phyloP scores from a whole-genome alignment of 1,140 invertebrate species.

The Maconellicoccus hirsutus region DNA sequence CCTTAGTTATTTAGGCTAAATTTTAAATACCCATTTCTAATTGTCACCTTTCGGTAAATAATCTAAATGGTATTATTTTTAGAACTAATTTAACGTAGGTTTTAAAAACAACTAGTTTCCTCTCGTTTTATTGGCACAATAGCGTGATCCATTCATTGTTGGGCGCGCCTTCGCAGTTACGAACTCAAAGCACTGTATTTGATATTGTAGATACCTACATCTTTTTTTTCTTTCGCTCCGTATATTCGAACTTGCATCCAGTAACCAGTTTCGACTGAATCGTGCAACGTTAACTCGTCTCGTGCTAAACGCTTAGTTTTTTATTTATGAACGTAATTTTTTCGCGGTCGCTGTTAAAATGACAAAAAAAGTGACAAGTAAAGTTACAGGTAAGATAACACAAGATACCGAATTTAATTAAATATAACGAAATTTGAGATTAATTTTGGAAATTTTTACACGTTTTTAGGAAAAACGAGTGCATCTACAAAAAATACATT shows the following conservation, averaged over 20 bases:
- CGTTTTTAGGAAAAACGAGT: background rate
- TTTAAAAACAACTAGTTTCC: background rate
- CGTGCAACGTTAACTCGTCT: background rate
- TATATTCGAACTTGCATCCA: background rate
- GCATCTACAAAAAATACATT: constrained; percentile 11
- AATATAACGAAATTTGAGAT: too few relatives aligned
- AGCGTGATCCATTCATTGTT: constrained; percentile 4
- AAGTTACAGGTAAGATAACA: background rate
- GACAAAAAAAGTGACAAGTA: background rate
- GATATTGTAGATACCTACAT: background rate
- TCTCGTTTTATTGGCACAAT: background rate
- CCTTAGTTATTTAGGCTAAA: too few relatives aligned
- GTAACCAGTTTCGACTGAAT: background rate
- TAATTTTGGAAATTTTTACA: background rate
- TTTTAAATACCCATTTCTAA: too few relatives aligned
- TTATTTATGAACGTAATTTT: background rate
- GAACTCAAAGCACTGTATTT: background rate
- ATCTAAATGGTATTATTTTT: background rate
- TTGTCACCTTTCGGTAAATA: background rate
- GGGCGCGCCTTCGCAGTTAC: background rate
- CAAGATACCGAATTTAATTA: too few relatives aligned
- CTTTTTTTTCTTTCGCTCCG: background rate
- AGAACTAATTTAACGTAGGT: background rate
- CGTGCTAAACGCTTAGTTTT: background rate
- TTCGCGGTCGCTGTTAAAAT: background rate